phyloP scores from a whole-genome alignment of 2,888 invertebrate genomes.

The Phaedon cochleariae region DNA sequence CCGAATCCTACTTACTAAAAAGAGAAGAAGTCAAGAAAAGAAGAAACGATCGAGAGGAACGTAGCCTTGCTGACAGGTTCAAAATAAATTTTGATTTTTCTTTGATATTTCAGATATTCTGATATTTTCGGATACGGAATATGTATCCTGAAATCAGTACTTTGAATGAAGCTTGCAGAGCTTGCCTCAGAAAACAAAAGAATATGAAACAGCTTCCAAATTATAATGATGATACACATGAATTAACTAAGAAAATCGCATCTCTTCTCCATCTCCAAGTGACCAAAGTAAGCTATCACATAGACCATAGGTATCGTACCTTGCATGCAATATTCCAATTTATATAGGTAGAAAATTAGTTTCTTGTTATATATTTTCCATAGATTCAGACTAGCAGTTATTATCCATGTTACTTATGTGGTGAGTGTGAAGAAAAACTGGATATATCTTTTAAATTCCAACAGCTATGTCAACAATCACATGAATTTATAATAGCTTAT shows the following conservation, averaged over 20 bases:
- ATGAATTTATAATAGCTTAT: conserved; percentile 34
- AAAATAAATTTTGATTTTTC: too few species aligned
- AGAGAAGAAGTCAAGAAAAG: too few species aligned
- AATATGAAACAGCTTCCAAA: not conserved
- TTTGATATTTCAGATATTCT: too few species aligned
- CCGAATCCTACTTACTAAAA: too few species aligned
- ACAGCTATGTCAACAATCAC: conserved; percentile 47
- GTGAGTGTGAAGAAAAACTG: conserved; percentile 42
- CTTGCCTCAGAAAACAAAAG: not conserved
- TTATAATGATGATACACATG: not conserved
- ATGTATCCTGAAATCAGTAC: too few species aligned
- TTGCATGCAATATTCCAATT: too few species aligned
- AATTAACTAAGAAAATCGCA: not conserved
- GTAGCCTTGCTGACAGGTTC: too few species aligned
- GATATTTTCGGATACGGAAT: too few species aligned
- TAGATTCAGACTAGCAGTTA: not conserved
- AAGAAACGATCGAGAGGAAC: too few species aligned
- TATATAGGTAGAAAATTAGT: too few species aligned
- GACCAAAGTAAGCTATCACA: not conserved
- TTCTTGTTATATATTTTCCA: too few species aligned
- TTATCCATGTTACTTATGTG: not conserved
- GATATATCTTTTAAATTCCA: conserved; percentile 47
- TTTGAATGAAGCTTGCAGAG: not conserved
- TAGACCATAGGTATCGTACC: too few species aligned
- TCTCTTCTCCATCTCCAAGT: not conserved